Percentiles rank a stretch among this genome's conserved stretches.
These are phyloP conservation scores for Auanema sp. DNA, from an alignment of 2,888 invertebrate species.

Conservation along the genomic window DNA sequence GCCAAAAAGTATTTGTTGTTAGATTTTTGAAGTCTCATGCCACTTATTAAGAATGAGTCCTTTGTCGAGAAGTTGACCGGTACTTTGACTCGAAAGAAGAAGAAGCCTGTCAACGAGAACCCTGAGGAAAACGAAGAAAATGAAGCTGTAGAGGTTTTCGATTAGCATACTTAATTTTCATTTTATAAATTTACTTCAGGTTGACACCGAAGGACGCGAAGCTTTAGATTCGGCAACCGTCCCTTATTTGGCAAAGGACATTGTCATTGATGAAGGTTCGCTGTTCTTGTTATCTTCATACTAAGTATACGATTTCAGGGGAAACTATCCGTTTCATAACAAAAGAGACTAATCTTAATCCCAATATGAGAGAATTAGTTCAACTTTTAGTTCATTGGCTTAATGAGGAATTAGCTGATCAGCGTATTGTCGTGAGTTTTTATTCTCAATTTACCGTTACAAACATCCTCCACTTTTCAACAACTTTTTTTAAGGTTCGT, in stretches of 20 bases:
- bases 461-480: too few relatives aligned
- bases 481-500: conserved; percentile 70
- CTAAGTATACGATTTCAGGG: conserved; percentile 71
- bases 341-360: conserved; percentile 82
- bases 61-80: conserved; percentile 57
- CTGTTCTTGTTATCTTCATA: background rate
- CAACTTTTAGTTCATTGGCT: conserved; percentile 88
- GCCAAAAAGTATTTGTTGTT: conserved; percentile 14
- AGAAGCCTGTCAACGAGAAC: conserved; percentile 42
- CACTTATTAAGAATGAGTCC: conserved; percentile 28
- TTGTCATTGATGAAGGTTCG: conserved; percentile 73
- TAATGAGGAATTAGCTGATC: conserved; percentile 92
- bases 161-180: background rate
- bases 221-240: conserved; percentile 60
- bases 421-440: conserved; percentile 83
- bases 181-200: conserved; percentile 24
- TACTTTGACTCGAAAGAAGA: conserved; percentile 56
- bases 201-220: conserved; percentile 61
- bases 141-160: conserved; percentile 30
- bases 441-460: background rate
- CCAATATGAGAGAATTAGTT: conserved; percentile 69
- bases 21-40: background rate
- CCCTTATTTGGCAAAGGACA: conserved; percentile 52
- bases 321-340: conserved; percentile 95
- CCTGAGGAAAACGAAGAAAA: conserved; percentile 32